Conservation (phyloP, 2,888 invertebrate genomes). For the Embidobia sp. region DNA sequence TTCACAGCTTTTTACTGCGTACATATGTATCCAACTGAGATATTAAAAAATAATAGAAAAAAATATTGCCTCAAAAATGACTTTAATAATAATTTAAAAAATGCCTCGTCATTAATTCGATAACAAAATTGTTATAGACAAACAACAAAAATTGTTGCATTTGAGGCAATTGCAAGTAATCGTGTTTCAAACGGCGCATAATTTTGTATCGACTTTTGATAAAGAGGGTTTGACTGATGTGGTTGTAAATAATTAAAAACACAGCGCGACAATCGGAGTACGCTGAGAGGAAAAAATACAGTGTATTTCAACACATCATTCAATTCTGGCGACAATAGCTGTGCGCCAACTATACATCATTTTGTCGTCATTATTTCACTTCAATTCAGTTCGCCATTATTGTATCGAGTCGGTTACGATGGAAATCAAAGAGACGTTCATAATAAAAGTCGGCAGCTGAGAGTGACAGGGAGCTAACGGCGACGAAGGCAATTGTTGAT, state of each 20-base stretch:
- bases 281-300: background rate
- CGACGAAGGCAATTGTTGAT: constrained; percentile 31
- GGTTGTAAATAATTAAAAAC: background rate
- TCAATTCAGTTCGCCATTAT: constrained; percentile 25
- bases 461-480: constrained; percentile 33
- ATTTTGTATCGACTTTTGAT: too few species aligned
- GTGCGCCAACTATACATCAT: constrained; percentile 23
- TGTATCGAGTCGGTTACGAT: constrained; percentile 28
- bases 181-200: too few species aligned
- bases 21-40: too few species aligned
- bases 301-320: constrained; percentile 7
- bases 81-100: too few species aligned
- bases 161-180: too few species aligned
- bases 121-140: too few species aligned
- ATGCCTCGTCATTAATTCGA: too few species aligned
- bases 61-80: too few species aligned
- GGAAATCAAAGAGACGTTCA: constrained; percentile 46
- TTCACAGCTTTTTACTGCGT: background rate
- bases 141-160: too few species aligned
- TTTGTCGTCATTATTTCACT: constrained; percentile 36
- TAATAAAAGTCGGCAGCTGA: constrained; percentile 36
- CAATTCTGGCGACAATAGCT: constrained; percentile 6
- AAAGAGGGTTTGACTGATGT: background rate
- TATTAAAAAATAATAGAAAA: too few species aligned
- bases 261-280: too few species aligned